These are phyloP conservation scores for Drosophila sechellia DNA, from an alignment of 1,140 invertebrate genomes.

Conservation along the genomic window DNA sequence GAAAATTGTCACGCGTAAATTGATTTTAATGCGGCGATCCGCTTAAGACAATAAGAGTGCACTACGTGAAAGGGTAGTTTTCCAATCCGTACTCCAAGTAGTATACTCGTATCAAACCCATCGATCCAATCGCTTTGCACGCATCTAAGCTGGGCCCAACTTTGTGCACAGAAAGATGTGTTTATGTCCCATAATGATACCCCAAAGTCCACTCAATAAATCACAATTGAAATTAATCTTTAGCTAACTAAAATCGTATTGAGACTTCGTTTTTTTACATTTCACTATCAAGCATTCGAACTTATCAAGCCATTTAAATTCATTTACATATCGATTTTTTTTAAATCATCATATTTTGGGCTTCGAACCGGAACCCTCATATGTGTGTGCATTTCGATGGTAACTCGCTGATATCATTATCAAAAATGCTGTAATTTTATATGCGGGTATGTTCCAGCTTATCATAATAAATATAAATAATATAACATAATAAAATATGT, in stretches of 20 bases:
- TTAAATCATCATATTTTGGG: no score
- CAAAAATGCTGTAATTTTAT: neutral
- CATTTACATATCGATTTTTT: no score
- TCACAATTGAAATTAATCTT: no score
- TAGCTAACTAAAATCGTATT: no score
- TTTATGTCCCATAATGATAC: neutral
- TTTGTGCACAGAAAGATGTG: neutral
- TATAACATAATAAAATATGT: neutral
- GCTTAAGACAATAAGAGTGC: constrained; percentile 38
- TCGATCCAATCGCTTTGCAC: constrained; percentile 4
- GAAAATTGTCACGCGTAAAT: constrained; percentile 72
- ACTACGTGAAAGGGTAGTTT: neutral
- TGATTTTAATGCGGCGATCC: constrained; percentile 59
- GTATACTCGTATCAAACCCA: constrained; percentile 4
- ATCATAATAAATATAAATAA: neutral
- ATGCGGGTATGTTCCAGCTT: neutral
- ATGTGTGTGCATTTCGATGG: no score
- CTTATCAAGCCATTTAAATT: no score
- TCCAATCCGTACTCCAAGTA: neutral
- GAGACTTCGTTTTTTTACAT: no score
- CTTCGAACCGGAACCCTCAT: neutral
- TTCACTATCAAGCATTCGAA: no score
- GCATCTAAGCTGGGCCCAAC: neutral
- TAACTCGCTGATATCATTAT: neutral
- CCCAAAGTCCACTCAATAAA: no score